These are phyloP conservation scores for Danio choprae DNA, from an alignment of 2,797 vertebrate genomes.

Conservation along the genomic window DNA sequence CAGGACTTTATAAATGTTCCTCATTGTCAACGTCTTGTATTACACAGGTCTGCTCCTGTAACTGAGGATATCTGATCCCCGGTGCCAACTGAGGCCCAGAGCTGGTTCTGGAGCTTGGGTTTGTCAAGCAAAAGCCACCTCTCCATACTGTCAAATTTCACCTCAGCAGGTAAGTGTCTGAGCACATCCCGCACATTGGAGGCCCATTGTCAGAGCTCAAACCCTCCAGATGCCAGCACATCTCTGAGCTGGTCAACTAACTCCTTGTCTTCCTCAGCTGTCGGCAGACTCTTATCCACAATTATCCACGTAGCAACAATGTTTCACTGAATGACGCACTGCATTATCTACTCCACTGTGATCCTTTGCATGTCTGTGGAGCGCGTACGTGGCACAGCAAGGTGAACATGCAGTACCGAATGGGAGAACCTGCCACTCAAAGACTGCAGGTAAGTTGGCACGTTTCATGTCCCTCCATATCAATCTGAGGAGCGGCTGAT, in stretches of 20 bases:
- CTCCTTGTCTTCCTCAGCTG: no score
- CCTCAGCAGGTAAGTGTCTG: not conserved
- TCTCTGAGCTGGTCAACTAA: not conserved
- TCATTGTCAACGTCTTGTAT: not conserved
- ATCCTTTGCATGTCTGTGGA: not conserved
- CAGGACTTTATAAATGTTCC: not conserved
- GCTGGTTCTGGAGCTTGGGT: accelerated
- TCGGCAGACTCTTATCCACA: not conserved
- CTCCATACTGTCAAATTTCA: not conserved
- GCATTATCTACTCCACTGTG: no score
- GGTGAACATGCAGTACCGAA: not conserved
- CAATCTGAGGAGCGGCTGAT: not conserved
- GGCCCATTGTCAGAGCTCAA: not conserved
- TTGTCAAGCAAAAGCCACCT: not conserved
- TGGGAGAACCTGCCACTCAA: not conserved
- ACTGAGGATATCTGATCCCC: not conserved
- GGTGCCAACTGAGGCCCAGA: not conserved
- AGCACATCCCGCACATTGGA: not conserved
- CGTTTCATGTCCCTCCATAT: not conserved
- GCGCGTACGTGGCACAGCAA: not conserved
- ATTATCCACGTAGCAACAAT: not conserved
- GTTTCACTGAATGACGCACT: no score
- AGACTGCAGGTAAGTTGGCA: not conserved
- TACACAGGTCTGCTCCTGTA: not conserved
- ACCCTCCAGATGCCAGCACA: not conserved